Evolutionary conservation across 2,113 vertebrate genomes (phyloP), one percentile per base, ranked within the genome.

Genomic region (Condylura cristata): DNA sequence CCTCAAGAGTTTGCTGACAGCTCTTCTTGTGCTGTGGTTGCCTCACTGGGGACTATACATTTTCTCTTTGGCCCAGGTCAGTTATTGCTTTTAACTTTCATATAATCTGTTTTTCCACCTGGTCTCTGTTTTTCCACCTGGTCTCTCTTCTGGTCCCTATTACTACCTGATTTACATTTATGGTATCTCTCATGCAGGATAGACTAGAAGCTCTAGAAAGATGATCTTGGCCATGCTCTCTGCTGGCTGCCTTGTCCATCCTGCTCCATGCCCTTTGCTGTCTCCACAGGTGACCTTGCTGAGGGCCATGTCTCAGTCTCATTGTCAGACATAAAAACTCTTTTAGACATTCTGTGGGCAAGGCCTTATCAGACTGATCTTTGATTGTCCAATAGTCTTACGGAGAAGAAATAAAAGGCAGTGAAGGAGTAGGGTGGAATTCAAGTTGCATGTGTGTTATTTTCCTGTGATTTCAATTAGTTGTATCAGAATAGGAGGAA

Each of bases 61-160:
- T 96, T 99, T 99, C 97, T 98, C 98, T 90, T 79, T 99, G 90
- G 99, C 99, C 89, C 99, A 99, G 98, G 99, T 99, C 95, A 95
- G 95, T 80, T 63, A 65, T 1, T 10, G 46, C 46, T 68, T 92
- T 89, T 89, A 30, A 74, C 26, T 84, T 79, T 85, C 16, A 63
- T 61, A 0, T 75, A 32, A 86, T 88, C 17, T 78, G 44, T 94
- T 96, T 65, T 26, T 26, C 17, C 78, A 60, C 56, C 28, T 71
- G 34, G 70, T 51, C 63, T 84, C 22, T 20, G 44, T 94, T 96
- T 65, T 26, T 26, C 17, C 78, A 60, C 56, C 28, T 71, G 34
- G 70, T 51, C 63, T 84, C 22, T 20, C 87, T 91, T 81, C 60
- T 80, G 41, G 5, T 93, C 89, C 24, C 79, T 4, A 2, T 34